Percentiles rank a stretch among this genome's conserved stretches.
These are phyloP conservation scores for Sepioteuthis lessoniana DNA, from an alignment of 2,888 invertebrate genomes.

Conservation along the genomic window DNA sequence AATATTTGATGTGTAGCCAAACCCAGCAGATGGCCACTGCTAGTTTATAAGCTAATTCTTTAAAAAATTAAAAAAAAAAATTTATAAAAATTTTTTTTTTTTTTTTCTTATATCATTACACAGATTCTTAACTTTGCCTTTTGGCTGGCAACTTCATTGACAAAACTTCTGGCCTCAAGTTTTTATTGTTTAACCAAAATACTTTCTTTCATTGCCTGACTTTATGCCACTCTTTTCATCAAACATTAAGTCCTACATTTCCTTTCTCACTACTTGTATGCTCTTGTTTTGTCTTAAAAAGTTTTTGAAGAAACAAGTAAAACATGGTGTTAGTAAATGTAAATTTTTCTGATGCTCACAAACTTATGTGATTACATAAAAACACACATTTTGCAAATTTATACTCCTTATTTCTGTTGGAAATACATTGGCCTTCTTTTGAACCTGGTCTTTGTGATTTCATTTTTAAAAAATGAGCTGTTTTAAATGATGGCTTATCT, in stretches of 20 bases:
- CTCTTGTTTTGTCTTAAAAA: not conserved
- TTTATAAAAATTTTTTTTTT: too few species aligned
- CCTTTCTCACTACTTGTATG: too few species aligned
- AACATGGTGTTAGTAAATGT: not conserved
- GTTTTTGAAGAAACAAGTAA: not conserved
- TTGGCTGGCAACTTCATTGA: not conserved
- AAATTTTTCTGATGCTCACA: too few species aligned
- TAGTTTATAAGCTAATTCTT: not conserved
- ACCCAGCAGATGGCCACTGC: slow-evolving; percentile 2
- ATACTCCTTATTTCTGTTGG: too few species aligned
- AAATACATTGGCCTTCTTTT: too few species aligned
- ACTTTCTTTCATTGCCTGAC: slow-evolving; percentile 18
- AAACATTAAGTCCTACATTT: not conserved
- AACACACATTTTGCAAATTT: too few species aligned
- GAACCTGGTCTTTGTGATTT: too few species aligned
- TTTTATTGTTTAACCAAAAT: not conserved
- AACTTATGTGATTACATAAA: too few species aligned
- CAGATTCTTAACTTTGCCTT: not conserved
- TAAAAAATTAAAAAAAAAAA: too few species aligned
- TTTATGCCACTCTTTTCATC: slow-evolving; percentile 15
- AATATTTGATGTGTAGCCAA: not conserved
- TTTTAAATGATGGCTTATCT: too few species aligned
- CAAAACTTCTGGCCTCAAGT: slow-evolving; percentile 21
- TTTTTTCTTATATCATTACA: not conserved
- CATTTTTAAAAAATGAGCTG: too few species aligned